These are phyloP conservation scores for Lycocorax pyrrhopterus DNA, from an alignment of 2,113 vertebrate genomes.

Conservation along the genomic window DNA sequence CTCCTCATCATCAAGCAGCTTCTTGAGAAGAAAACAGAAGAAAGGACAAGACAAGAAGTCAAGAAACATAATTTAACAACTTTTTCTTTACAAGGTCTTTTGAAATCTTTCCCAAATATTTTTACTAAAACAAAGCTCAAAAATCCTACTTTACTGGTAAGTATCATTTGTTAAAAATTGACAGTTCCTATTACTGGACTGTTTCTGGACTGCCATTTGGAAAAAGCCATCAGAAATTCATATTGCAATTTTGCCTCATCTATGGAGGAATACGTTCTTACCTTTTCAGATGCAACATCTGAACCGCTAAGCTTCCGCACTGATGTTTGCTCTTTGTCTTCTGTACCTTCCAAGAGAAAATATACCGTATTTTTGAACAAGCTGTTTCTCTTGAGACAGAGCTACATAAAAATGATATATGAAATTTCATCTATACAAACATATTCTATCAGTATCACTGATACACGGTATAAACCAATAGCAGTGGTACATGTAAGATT, in stretches of 20 bases:
- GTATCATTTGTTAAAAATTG: neutral
- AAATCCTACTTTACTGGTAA: neutral
- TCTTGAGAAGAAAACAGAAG: conserved; percentile 57
- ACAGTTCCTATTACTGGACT: neutral
- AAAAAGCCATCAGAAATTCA: neutral
- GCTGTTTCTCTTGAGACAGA: neutral
- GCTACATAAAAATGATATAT: neutral
- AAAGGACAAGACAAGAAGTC: neutral
- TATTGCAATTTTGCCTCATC: neutral
- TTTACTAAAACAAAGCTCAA: neutral
- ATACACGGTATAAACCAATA: neutral
- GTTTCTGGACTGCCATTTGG: neutral
- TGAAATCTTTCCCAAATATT: neutral
- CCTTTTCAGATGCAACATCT: conserved; percentile 73
- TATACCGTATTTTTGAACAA: neutral
- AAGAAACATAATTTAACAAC: neutral
- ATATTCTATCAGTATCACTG: neutral
- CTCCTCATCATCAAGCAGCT: conserved; percentile 87
- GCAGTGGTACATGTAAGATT: neutral
- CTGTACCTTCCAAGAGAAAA: conserved; percentile 67
- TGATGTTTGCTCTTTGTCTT: conserved; percentile 74
- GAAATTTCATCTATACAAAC: neutral
- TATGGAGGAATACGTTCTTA: neutral
- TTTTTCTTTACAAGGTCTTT: neutral
- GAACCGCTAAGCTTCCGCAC: conserved; percentile 65